Evolutionary conservation across 92 coral and sea anemone species (phyloP), one percentile per base, ranked within the genome.

Genomic region (Parazoanthus atlanticus): DNA sequence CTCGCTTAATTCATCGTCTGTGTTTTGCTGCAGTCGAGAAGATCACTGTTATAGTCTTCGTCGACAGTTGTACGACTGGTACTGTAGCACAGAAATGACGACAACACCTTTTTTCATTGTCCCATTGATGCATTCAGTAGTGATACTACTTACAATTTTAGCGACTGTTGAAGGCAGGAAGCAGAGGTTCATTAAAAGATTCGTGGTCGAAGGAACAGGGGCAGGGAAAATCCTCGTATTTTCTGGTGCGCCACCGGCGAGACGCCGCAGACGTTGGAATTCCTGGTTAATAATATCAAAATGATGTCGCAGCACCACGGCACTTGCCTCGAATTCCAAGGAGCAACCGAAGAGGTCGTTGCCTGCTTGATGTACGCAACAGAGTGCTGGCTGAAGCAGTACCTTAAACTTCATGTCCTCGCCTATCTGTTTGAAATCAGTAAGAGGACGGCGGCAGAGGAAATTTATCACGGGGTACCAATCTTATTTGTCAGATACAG

Each of bases 371-470:
- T 72, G 88, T 84, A 21, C 66, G 41, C 36, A 91, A 91, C 80
- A 76, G 86, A 88, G 88, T 82, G 3, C 10, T 89, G 89, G 91
- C 79, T 89, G 72, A 65, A 80, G 38, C 82, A 41, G 43, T 89
- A 89, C 69, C 56, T 74, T 8, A 89, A 74, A 38, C 19, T 70
- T 17, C 79, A 85, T 64, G 74, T 79, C n/a, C n/a, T n/a, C n/a
- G n/a, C n/a, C n/a, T n/a, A n/a, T n/a, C n/a, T n/a, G n/a, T n/a
- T n/a, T n/a, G n/a, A n/a, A n/a, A n/a, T n/a, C n/a, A 85, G 88
- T 40, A 89, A 89, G 74, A 89, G 92, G 23, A 89, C 88, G 15
- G 90, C 86, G 11, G 79, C 85, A 64, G 88, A 91, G n/a, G 92
- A 92, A 19, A 89, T 85, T 30, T 85, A 89, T 47, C 65, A 16